Base-by-base conservation (phyloP, 2,113 vertebrate genomes). In the Phycodurus eques region DNA sequence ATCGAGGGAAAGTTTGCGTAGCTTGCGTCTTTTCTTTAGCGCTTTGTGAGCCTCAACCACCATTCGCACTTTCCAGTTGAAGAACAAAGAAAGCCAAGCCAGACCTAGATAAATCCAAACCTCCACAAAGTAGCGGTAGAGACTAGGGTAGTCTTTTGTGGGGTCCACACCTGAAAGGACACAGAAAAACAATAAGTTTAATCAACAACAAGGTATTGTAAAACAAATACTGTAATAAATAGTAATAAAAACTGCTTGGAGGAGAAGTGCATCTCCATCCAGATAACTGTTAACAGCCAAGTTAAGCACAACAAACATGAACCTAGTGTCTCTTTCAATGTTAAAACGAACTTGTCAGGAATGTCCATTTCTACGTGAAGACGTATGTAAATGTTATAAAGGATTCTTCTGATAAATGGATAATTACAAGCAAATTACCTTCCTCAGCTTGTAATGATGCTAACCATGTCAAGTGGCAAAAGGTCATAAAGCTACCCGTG, bases 21-120 rank as follows among this genome's bases (percentile, higher is more conserved):
- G 91, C 73, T 95, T 96, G 47, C 98, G 94, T 9, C 96, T 92
- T 86, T 98, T 99, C 91, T 99, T 99, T 54, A 99, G 94, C 49
- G 97, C 98, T 87, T 99, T 99, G 87, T 99, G 98, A 47, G 96
- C 98, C 82, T 98, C 97, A 17, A 99, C 94, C 73, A 99, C 96
- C 98, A 99, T 99, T 76, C 97, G 95, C 67, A 99, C 98, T 75
- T 99, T 99, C 98, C 98, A 99, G 85, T 98, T 99, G 82, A 99
- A 96, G 76, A 99, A 98, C 51, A 98, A 91, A 19, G 97, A 98
- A 35, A 99, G 95, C 98, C 98, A 99, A 70, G 98, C 97, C 84
- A 99, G 74, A 4, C 98, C 98, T 72, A 99, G 86, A 90, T 98
- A 98, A 80, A 99, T 98, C 98, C 98, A 99, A 12, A 99, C 92